Evolutionary conservation across 2,797 vertebrate species (phyloP).

Genomic region (Neostethus bicornis): DNA sequence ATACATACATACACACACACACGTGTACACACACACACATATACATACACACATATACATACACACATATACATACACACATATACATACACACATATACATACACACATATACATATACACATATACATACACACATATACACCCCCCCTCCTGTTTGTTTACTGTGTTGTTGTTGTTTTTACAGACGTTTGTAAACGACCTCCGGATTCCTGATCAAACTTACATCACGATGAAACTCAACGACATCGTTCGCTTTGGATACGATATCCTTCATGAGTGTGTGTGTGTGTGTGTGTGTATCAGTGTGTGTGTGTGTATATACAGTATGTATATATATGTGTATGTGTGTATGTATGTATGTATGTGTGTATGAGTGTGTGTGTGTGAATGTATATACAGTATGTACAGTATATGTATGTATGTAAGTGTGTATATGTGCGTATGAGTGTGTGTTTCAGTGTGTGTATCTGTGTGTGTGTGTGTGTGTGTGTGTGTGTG

Average conservation of each 20-base stretch:
- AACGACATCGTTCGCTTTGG: conserved; percentile 93
- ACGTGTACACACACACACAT: too few relatives aligned
- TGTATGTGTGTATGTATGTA: not conserved
- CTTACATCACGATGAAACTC: conserved; percentile 92
- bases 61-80: too few relatives aligned
- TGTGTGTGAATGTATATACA: too few relatives aligned
- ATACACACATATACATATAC: too few relatives aligned
- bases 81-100: too few relatives aligned
- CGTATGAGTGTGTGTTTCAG: not conserved
- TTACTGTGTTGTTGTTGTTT: not conserved
- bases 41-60: too few relatives aligned
- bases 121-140: too few relatives aligned
- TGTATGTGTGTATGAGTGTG: not conserved
- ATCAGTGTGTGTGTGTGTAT: not conserved
- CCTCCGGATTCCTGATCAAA: conserved; percentile 95
- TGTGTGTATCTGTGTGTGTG: not conserved
- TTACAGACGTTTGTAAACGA: conserved; percentile 95
- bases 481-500: not conserved
- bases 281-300: not conserved
- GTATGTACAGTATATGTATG: too few relatives aligned
- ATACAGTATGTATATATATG: not conserved
- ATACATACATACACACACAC: too few relatives aligned
- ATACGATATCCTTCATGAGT: conserved; percentile 92
- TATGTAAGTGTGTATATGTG: not conserved
- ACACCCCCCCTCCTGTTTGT: too few relatives aligned